A percentile compares a stretch with the other conserved stretches of the same genome.
Evolutionary conservation across 2,113 vertebrate genomes (phyloP).

Genomic region (Dipodomys spectabilis): DNA sequence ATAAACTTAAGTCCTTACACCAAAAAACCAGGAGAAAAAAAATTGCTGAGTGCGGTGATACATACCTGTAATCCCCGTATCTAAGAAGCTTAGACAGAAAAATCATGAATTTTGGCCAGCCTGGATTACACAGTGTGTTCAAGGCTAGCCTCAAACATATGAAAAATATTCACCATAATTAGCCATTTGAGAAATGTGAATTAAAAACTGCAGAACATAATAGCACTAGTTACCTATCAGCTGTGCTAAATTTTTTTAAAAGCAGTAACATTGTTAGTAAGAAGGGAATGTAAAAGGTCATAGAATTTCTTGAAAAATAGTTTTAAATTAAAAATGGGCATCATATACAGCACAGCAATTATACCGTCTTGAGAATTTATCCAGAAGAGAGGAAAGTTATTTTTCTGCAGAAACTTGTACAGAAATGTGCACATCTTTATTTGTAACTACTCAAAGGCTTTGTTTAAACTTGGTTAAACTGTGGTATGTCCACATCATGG

Average conservation of each 20-base stretch:
- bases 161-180: background rate
- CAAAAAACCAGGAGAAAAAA: background rate
- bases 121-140: too few relatives aligned
- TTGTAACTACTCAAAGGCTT: background rate
- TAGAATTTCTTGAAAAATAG: background rate
- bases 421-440: slow-evolving; percentile 1
- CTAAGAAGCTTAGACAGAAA: too few relatives aligned
- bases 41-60: background rate
- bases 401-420: slow-evolving; percentile 22
- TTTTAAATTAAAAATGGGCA: background rate
- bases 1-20: background rate
- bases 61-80: too few relatives aligned
- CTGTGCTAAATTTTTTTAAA: background rate
- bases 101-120: too few relatives aligned
- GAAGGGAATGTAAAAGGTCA: background rate
- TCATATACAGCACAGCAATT: background rate
- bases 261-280: too few relatives aligned
- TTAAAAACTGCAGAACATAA: slow-evolving; percentile 12
- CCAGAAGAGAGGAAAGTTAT: slow-evolving; percentile 4
- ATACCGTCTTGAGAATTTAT: background rate
- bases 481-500: background rate
- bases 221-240: background rate
- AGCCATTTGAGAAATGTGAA: slow-evolving; percentile 1
- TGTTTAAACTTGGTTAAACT: background rate
- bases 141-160: background rate